Conservation (phyloP, 2,888 invertebrate genomes). For the Brenthis ino region DNA sequence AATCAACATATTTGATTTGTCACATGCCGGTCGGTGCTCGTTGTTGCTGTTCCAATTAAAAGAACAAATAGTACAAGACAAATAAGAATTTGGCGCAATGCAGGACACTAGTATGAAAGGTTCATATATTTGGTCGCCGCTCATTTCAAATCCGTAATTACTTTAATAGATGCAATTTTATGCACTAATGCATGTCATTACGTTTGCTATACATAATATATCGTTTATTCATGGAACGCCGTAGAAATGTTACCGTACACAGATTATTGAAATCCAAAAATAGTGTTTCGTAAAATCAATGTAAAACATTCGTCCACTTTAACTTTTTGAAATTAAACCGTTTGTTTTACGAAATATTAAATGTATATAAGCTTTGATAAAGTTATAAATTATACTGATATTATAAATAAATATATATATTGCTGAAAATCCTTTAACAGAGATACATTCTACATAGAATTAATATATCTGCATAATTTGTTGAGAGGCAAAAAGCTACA, state of each 20-base stretch:
- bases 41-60: constrained; percentile 56
- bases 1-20: constrained; percentile 27
- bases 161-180: constrained; percentile 55
- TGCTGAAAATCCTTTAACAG: neutral
- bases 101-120: constrained; percentile 68
- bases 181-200: neutral
- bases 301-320: neutral
- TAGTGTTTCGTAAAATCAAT: constrained; percentile 25
- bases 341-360: too few species aligned
- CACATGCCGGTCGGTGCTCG: constrained; percentile 29
- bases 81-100: constrained; percentile 76
- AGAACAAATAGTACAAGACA: constrained; percentile 67
- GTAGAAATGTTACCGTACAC: neutral
- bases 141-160: constrained; percentile 68
- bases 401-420: too few species aligned
- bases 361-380: too few species aligned
- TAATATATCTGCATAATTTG: neutral
- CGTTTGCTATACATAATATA: neutral
- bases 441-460: neutral
- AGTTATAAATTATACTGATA: too few species aligned
- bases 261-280: neutral
- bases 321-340: too few species aligned
- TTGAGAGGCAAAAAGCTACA: constrained; percentile 6
- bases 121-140: constrained; percentile 65
- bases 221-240: neutral